These are phyloP conservation scores for Tylochromis polylepis DNA, from an alignment of 2,113 vertebrate species.

Conservation along the genomic window DNA sequence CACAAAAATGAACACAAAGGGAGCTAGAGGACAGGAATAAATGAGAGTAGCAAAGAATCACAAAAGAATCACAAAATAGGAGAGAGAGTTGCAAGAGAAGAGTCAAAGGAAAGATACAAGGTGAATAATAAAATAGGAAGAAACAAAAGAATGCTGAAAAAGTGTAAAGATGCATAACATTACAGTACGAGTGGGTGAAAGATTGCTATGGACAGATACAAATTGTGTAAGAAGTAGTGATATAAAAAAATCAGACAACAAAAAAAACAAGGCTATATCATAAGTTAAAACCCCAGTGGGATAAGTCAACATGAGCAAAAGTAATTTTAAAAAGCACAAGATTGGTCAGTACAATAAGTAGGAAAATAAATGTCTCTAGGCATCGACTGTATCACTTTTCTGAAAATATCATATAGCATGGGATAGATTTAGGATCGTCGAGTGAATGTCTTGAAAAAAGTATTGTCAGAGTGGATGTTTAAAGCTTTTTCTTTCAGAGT, in stretches of 20 bases:
- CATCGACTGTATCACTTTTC: neutral
- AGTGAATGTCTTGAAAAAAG: neutral
- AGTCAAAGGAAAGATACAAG: conserved; percentile 10
- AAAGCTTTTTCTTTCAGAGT: neutral
- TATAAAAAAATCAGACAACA: neutral
- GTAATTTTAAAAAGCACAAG: neutral
- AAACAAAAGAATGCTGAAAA: conserved; percentile 17
- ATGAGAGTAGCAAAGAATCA: conserved; percentile 31
- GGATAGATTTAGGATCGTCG: neutral
- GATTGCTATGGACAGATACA: neutral
- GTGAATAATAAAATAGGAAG: neutral
- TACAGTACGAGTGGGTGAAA: neutral
- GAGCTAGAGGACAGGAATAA: conserved; percentile 47
- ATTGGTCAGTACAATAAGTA: neutral
- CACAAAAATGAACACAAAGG: conserved; percentile 43
- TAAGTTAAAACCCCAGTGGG: neutral
- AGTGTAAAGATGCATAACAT: neutral
- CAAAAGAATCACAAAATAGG: neutral
- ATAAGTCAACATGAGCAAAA: neutral
- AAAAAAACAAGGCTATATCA: neutral
- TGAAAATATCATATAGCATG: neutral
- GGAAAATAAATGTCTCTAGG: neutral
- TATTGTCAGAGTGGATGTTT: neutral
- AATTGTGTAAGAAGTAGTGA: neutral
- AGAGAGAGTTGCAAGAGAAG: conserved; percentile 15